Evolutionary conservation across 2,113 vertebrate genomes (phyloP).

Genomic region (Jaculus jaculus): DNA sequence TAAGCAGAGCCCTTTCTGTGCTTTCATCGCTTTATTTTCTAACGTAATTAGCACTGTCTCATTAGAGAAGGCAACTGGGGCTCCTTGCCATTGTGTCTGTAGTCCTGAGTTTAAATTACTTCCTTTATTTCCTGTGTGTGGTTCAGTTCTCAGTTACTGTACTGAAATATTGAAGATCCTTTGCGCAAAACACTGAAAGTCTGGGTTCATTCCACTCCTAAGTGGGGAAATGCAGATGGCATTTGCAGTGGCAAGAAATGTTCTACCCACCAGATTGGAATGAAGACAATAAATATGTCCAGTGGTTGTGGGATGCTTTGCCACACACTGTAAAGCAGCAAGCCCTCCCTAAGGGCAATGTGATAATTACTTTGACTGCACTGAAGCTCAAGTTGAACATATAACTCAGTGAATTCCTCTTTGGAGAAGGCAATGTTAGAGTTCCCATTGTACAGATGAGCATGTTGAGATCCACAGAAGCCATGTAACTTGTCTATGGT

Average conservation of each 20-base stretch:
- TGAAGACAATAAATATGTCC: not conserved
- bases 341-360: not conserved
- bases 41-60: not conserved
- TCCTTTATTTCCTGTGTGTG: not conserved
- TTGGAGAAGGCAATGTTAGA: not conserved
- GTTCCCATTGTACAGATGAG: not conserved
- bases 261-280: not conserved
- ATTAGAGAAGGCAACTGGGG: not conserved
- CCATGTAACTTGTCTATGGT: not conserved
- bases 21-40: not conserved
- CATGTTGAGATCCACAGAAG: not conserved
- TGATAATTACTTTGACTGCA: not conserved
- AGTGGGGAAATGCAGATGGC: not conserved
- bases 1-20: not conserved
- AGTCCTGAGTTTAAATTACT: not conserved
- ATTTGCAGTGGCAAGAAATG: not conserved
- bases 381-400: not conserved
- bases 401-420: not conserved
- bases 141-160: not conserved
- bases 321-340: not conserved
- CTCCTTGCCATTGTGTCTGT: not conserved
- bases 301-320: not conserved
- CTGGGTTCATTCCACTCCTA: not conserved
- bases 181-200: constrained; percentile 5
- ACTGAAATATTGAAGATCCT: not conserved